Base-by-base conservation (phyloP, 2,888 invertebrate species). In the Desoria tigrina region DNA sequence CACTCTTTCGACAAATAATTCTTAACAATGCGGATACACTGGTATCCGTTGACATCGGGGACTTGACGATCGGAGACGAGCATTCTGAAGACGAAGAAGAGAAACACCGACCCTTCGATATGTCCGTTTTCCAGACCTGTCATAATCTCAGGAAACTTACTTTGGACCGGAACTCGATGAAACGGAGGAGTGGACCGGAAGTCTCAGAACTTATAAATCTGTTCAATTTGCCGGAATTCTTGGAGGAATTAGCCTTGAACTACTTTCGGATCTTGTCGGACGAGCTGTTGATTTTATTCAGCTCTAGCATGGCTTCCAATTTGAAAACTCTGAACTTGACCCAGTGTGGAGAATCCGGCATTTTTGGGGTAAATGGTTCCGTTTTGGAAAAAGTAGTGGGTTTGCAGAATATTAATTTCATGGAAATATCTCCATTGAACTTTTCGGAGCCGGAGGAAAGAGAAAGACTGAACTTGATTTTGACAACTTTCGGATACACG, bases 391-490 rank as follows among this genome's bases (percentile, higher is more conserved):
- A 59, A 50, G 64, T 74, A 4, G 67, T 74, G 32, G 26, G 37
- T 1, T 18, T 74, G 23, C 66, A 66, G 2, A 56, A 39, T 11
- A 63, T 73, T 4, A 42, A 50, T 11, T 74, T 74, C 56, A 65
- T 74, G 53, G 74, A 74, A 28, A 69, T 73, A 21, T 69, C 71
- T 16, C 63, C 69, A 0, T 42, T 74, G 9, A 74, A 74, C 53
- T 73, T 62, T 45, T 61, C 65, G 1, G 59, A 68, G 59, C 42
- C 51, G 0, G 65, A 54, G 26, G 62, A 62, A 32, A 59, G 63
- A 9, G 39, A 56, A 9, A 74, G 71, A 50, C 59, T 74, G 2
- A 73, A 73, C 53, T 27, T 66, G n/a, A 74, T 74, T 60, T 37
- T 74, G 16, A 68, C 69, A 2, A 65, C 68, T 16, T 74, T 71